phyloP scores from a whole-genome alignment of 2,797 vertebrate species.

The Rousettus madagascariensis region DNA sequence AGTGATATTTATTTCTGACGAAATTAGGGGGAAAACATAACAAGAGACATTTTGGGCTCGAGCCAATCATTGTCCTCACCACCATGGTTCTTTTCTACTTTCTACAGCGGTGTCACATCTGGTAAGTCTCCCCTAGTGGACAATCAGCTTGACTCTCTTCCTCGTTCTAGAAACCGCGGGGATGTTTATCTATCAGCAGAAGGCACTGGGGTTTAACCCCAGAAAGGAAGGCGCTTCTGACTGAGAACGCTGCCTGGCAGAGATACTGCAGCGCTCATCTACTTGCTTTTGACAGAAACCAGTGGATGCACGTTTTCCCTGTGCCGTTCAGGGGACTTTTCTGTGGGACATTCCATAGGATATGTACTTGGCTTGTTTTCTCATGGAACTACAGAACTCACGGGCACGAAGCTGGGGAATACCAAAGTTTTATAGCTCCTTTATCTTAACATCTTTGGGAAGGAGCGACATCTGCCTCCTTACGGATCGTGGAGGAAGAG shows the following conservation, averaged over 20 bases:
- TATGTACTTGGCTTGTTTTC: conserved; percentile 24
- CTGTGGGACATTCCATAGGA: conserved; percentile 41
- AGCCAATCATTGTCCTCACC: not conserved
- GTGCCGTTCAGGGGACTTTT: not conserved
- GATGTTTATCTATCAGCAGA: not conserved
- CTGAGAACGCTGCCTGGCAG: not conserved
- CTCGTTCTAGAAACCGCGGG: not conserved
- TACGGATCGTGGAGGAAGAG: not conserved
- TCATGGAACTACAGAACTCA: not conserved
- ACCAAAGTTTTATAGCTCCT: not conserved
- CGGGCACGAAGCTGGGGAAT: not conserved
- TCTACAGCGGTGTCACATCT: not conserved
- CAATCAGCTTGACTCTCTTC: not conserved
- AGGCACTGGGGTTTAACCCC: conserved; percentile 21
- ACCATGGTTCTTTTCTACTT: not conserved
- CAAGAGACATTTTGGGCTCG: not conserved
- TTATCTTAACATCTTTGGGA: conserved; percentile 30
- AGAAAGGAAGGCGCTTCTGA: conserved; percentile 58
- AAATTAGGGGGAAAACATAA: not conserved
- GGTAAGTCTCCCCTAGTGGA: not conserved
- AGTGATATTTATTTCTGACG: not conserved
- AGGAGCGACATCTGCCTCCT: not conserved
- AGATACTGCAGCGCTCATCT: not conserved
- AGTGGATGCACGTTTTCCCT: not conserved
- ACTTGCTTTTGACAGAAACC: not conserved